These are phyloP conservation scores for Microctonus hyperodae DNA, from an alignment of 2,888 invertebrate genomes.

Conservation along the genomic window DNA sequence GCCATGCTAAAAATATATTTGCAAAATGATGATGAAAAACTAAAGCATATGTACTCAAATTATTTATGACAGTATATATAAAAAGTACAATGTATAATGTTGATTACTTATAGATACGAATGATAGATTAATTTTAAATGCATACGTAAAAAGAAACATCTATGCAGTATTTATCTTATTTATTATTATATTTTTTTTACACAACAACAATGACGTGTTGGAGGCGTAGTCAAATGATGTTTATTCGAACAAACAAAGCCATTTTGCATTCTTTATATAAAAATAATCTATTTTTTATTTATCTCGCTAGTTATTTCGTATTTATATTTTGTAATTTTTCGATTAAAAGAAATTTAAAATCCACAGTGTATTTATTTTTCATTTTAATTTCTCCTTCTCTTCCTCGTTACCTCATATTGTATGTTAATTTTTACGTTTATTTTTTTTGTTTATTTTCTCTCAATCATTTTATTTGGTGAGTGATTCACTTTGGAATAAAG, in stretches of 20 bases:
- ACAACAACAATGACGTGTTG: neutral
- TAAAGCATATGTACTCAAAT: conserved; percentile 5
- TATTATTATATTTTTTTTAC: neutral
- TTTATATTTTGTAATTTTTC: neutral
- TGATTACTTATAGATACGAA: neutral
- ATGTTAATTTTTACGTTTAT: no score
- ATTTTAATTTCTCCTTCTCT: no score
- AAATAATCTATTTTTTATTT: neutral
- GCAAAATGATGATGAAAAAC: conserved; percentile 11
- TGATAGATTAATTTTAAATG: neutral
- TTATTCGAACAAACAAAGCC: neutral
- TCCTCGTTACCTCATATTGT: no score
- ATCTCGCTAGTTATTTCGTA: neutral
- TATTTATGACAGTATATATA: neutral
- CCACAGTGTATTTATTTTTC: neutral
- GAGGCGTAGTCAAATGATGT: neutral
- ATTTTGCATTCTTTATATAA: neutral
- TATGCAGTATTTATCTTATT: neutral
- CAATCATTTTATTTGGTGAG: neutral
- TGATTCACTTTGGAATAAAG: conserved; percentile 7
- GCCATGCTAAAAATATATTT: conserved; percentile 50
- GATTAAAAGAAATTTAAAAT: neutral
- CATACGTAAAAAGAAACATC: neutral
- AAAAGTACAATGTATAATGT: neutral
- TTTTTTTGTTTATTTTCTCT: neutral